phyloP scores from a whole-genome alignment of 2,888 invertebrate species.

The Scaptomyza caliginosa region DNA sequence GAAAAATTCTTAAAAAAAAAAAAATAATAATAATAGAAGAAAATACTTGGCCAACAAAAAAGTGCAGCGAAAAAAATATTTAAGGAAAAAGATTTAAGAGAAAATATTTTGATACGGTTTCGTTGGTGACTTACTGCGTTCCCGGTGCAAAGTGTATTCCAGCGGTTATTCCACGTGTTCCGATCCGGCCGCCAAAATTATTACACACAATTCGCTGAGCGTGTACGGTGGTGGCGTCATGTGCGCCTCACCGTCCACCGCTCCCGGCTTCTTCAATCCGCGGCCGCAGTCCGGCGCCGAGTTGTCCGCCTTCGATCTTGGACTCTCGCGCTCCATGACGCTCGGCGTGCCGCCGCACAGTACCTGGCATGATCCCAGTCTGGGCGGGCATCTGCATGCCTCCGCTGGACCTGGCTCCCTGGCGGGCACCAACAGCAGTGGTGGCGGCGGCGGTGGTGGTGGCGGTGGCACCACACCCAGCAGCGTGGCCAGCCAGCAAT shows the following conservation, averaged over 20 bases:
- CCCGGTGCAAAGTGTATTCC: constrained; percentile 80
- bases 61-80: constrained; percentile 27
- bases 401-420: constrained; percentile 81
- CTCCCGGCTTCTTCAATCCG: constrained; percentile 84
- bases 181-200: constrained; percentile 84
- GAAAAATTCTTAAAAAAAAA: constrained; percentile 2
- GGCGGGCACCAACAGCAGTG: constrained; percentile 65
- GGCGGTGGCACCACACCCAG: constrained; percentile 84
- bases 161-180: constrained; percentile 78
- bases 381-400: constrained; percentile 84
- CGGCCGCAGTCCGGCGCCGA: constrained; percentile 84
- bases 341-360: constrained; percentile 86
- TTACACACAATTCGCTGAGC: constrained; percentile 84
- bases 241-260: constrained; percentile 85
- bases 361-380: constrained; percentile 86
- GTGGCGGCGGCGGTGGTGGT: constrained; percentile 75
- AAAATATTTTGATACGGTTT: constrained; percentile 5
- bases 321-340: constrained; percentile 85
- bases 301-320: constrained; percentile 84
- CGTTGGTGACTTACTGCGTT: constrained; percentile 30
- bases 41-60: constrained; percentile 24
- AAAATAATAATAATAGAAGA: too few relatives aligned
- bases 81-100: constrained; percentile 6
- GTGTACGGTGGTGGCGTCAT: constrained; percentile 85
- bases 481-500: constrained; percentile 81